These are phyloP conservation scores for Pemphredon lugubris DNA, from an alignment of 2,888 invertebrate species.

Conservation along the genomic window DNA sequence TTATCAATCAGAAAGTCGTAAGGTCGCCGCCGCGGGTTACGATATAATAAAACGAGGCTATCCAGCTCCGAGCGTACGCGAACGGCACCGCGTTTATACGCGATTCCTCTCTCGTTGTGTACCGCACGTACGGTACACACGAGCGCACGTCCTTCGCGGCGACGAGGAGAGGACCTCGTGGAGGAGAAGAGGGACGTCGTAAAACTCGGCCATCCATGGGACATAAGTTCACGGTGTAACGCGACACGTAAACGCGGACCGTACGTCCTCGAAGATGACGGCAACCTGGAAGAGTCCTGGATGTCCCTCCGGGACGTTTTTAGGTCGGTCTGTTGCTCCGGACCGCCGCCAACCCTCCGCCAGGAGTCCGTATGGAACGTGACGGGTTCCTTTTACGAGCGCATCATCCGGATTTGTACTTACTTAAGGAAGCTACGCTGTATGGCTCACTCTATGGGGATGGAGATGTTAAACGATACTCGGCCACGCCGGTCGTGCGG, in stretches of 20 bases:
- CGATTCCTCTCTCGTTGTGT: constrained; percentile 20
- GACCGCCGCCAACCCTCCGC: constrained; percentile 25
- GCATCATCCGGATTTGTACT: constrained; percentile 79
- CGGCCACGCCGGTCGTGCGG: neutral
- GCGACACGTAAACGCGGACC: constrained; percentile 63
- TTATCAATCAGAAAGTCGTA: constrained; percentile 73
- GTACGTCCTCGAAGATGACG: constrained; percentile 29
- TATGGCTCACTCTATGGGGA: constrained; percentile 47
- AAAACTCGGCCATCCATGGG: constrained; percentile 73
- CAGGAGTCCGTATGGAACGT: constrained; percentile 33
- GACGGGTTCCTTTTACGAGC: constrained; percentile 75
- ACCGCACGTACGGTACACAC: constrained; percentile 27
- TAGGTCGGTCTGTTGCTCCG: constrained; percentile 24
- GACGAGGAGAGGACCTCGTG: constrained; percentile 21
- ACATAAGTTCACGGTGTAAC: constrained; percentile 69
- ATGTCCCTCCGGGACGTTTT: constrained; percentile 39
- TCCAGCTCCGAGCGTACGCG: constrained; percentile 36
- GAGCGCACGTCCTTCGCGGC: constrained; percentile 22
- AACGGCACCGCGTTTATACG: constrained; percentile 52
- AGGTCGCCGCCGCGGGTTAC: constrained; percentile 66
- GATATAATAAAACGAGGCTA: constrained; percentile 76
- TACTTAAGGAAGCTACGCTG: constrained; percentile 74
- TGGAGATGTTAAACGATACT: constrained; percentile 48
- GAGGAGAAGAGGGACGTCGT: constrained; percentile 61
- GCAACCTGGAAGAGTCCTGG: neutral